phyloP scores from a whole-genome alignment of 2,888 invertebrate species.

The Microplitis deprimator region DNA sequence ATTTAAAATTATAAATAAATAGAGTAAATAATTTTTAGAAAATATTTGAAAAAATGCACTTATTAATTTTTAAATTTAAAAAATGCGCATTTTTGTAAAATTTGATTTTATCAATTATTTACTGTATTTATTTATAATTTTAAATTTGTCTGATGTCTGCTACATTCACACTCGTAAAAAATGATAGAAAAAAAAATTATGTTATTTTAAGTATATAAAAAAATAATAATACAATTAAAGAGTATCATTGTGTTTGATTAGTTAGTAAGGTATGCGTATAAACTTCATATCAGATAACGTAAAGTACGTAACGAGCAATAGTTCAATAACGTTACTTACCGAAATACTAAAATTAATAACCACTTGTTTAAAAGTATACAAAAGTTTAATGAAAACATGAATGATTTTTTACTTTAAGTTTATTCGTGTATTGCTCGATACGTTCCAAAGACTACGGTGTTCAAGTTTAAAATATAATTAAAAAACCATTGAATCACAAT shows the following conservation, averaged over 20 bases:
- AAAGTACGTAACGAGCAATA: constrained; percentile 30
- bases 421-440: constrained; percentile 35
- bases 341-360: not conserved
- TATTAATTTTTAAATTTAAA: too few relatives aligned
- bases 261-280: constrained; percentile 20
- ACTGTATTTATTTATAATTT: too few relatives aligned
- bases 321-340: not conserved
- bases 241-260: constrained; percentile 31
- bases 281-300: constrained; percentile 30
- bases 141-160: too few relatives aligned
- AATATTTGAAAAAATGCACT: too few relatives aligned
- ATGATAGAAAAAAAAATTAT: constrained; percentile 3
- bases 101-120: too few relatives aligned
- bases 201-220: constrained; percentile 15
- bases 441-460: constrained; percentile 62
- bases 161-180: too few relatives aligned
- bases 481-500: not conserved
- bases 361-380: not conserved
- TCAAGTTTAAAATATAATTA: constrained; percentile 47
- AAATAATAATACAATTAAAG: constrained; percentile 6
- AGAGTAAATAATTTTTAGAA: too few relatives aligned
- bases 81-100: too few relatives aligned
- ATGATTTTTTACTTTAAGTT: constrained; percentile 20
- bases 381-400: not conserved
- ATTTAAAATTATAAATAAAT: too few relatives aligned